Evolutionary conservation across 2,797 vertebrate species (phyloP), one percentile per base, ranked within the genome.

Genomic region (Aselliscus stoliczkanus): DNA sequence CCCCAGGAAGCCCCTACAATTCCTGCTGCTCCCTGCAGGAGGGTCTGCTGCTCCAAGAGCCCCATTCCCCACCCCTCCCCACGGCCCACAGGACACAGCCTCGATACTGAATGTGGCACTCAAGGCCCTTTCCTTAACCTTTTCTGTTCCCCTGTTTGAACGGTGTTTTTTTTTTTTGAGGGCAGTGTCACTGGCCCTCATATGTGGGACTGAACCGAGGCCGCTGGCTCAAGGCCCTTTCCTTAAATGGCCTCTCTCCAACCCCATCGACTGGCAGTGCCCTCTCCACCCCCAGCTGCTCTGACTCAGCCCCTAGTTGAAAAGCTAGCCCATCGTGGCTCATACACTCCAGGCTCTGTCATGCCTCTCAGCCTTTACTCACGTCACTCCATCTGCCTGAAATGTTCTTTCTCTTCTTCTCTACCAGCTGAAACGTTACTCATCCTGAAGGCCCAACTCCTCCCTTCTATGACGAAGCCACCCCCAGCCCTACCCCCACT

Each of bases 401-500:
- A n/a, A 39, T 5, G 52, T 58, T 82, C 87, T 50, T 50, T 70
- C 73, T 75, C 27, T 39, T 75, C 27, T 39, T 39, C 37, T 72
- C 69, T 31, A 31, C 54, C 69, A 18, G 89, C 29, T 44, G 70
- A 90, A 34, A 23, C 23, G 79, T 80, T 70, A 76, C 92, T 95
- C 95, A 92, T 90, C 83, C 77, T 31, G 5, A 7, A 18, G 62
- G 42, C 27, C 72, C 90, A 75, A 52, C 77, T 73, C 92, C 64
- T 37, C 21, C 21, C 21, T 54, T 88, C 67, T 10, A 1, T 7
- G 58, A 34, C 10, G 60, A 73, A 90, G 76, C 60, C 88, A 25
- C 58, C 91, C 81, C 64, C 73, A 47, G 1, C n/a, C 69, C 25
- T 7, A 39, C 21, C 50, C 85, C 65, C 27, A 34, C 75, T n/a